Conservation (phyloP, 2,888 invertebrate species). For the Yponomeuta plumbellus region DNA sequence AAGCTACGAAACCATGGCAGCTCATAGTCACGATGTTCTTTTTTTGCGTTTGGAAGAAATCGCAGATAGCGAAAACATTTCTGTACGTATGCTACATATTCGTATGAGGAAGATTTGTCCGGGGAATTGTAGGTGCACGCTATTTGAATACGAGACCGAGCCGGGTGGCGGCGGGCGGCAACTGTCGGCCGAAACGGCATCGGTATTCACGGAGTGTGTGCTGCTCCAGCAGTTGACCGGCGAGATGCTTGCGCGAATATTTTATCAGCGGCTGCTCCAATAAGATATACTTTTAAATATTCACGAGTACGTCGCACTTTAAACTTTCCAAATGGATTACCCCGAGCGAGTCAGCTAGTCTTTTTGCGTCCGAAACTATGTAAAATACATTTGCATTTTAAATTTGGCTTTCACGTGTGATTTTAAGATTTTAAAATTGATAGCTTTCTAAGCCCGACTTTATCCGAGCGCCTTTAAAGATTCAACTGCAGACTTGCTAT, state of each 20-base stretch:
- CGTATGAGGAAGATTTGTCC: conserved; percentile 17
- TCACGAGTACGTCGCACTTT: conserved; percentile 20
- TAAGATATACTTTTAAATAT: conserved; percentile 23
- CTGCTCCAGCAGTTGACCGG: conserved; percentile 16
- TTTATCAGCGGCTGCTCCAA: conserved; percentile 22
- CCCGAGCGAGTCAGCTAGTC: conserved; percentile 1
- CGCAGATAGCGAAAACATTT: conserved; percentile 6
- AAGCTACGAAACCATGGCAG: background rate
- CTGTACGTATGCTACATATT: conserved; percentile 5
- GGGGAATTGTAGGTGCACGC: conserved; percentile 20
- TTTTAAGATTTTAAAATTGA: conserved; percentile 10
- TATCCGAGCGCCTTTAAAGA: conserved; percentile 4
- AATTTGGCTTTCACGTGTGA: conserved; percentile 14
- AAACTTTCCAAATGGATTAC: conserved; percentile 23
- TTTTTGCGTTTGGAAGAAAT: background rate
- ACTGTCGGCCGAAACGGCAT: conserved; percentile 8
- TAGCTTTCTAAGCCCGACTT: conserved; percentile 6
- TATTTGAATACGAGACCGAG: conserved; percentile 19
- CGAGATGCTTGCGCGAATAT: conserved; percentile 21
- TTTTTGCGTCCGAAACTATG: conserved; percentile 12
- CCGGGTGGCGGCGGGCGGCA: background rate
- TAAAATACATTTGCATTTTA: conserved; percentile 16
- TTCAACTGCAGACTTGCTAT: conserved; percentile 3
- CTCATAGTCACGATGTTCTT: background rate
- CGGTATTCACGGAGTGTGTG: conserved; percentile 20